phyloP scores from a whole-genome alignment of 2,888 invertebrate genomes.

The Agrochola litura region DNA sequence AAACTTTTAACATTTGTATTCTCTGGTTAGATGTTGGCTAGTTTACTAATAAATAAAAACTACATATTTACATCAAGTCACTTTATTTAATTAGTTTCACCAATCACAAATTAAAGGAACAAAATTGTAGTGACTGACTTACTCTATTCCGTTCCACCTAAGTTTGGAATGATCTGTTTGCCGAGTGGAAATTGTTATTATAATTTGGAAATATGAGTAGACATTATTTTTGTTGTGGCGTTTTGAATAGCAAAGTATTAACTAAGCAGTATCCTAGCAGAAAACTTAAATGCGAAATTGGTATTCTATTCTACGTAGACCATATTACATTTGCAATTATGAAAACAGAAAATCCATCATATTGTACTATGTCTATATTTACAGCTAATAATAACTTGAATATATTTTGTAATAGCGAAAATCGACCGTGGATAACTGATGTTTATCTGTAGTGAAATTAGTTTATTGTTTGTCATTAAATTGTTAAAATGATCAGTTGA shows the following conservation, averaged over 20 bases:
- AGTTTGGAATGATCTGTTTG: constrained; percentile 61
- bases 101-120: constrained; percentile 54
- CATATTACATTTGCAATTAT: constrained; percentile 47
- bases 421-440: constrained; percentile 49
- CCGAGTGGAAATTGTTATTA: constrained; percentile 20
- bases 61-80: constrained; percentile 29
- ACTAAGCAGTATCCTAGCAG: constrained; percentile 34
- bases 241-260: constrained; percentile 34
- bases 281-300: constrained; percentile 59
- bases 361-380: constrained; percentile 64
- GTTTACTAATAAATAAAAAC: constrained; percentile 1
- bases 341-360: constrained; percentile 49
- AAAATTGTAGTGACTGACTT: constrained; percentile 31
- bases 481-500: constrained; percentile 36
- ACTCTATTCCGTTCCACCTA: constrained; percentile 32
- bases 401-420: constrained; percentile 52
- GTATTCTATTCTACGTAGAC: constrained; percentile 48
- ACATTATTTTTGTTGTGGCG: constrained; percentile 4
- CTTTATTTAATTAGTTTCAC: constrained; percentile 62
- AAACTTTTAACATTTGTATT: neutral
- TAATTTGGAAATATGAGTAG: constrained; percentile 15
- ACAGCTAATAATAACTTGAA: constrained; percentile 62
- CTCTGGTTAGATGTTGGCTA: neutral
- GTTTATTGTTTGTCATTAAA: neutral
- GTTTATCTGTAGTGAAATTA: constrained; percentile 14